phyloP scores from a whole-genome alignment of 2,113 vertebrate species.

The Ptilonorhynchus violaceus region DNA sequence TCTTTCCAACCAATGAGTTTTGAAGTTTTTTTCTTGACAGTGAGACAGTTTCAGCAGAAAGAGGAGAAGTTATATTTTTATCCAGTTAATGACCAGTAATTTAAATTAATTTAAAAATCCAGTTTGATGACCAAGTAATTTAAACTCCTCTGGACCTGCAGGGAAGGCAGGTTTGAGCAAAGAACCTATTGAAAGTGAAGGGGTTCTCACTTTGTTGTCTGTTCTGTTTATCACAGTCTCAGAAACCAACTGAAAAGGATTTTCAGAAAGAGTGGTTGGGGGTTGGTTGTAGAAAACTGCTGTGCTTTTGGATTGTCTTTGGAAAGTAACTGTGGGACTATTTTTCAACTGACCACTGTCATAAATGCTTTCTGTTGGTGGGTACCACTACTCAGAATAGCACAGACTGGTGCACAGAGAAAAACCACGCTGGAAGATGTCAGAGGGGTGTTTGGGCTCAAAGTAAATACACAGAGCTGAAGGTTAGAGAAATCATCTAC shows the following conservation, averaged over 20 bases:
- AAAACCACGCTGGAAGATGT: not conserved
- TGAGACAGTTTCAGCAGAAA: not conserved
- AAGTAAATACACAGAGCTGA: not conserved
- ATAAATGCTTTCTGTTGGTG: not conserved
- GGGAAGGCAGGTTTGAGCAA: not conserved
- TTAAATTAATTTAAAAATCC: no score
- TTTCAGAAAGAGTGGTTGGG: not conserved
- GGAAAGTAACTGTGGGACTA: not conserved
- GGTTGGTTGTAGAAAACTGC: not conserved
- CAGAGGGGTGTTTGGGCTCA: not conserved
- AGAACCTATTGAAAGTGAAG: not conserved
- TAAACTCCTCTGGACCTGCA: not conserved
- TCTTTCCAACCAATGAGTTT: not conserved
- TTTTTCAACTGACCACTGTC: not conserved
- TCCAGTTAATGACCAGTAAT: not conserved
- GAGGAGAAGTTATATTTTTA: not conserved
- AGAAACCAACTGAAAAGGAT: not conserved
- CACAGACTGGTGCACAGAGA: not conserved
- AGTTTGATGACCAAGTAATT: not conserved
- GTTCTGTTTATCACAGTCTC: not conserved
- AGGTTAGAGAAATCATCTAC: not conserved
- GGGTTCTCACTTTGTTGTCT: not conserved
- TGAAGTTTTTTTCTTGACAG: not conserved
- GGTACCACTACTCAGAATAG: not conserved
- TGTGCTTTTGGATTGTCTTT: not conserved